Evolutionary conservation across 1,140 invertebrate genomes (phyloP).

Genomic region (Orchestia grillus): DNA sequence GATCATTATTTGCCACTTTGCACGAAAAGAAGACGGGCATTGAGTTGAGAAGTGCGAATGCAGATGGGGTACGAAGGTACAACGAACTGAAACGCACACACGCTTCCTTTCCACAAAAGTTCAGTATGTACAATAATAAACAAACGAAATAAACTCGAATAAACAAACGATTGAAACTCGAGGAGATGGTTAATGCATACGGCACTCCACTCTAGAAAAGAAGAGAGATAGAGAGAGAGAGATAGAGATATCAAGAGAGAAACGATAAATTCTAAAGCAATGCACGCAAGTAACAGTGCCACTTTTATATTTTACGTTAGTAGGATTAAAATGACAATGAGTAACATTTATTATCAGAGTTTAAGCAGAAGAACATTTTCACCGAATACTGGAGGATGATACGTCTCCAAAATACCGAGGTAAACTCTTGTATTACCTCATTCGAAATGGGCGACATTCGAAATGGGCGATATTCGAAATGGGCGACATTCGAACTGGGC

Average conservation of each 20-base stretch:
- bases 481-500: background rate
- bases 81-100: too few species aligned
- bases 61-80: background rate
- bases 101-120: background rate
- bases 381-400: background rate
- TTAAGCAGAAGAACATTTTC: background rate
- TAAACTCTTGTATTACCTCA: background rate
- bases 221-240: too few species aligned
- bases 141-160: background rate
- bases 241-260: too few species aligned
- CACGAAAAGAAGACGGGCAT: background rate
- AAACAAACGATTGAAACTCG: background rate
- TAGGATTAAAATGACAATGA: background rate
- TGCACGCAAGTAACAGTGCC: background rate
- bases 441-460: background rate
- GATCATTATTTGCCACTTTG: background rate
- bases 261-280: background rate
- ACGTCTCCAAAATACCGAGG: background rate
- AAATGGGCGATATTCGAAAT: background rate
- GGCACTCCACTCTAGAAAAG: background rate
- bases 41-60: background rate
- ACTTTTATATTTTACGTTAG: background rate
- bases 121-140: background rate
- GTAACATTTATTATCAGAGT: background rate
- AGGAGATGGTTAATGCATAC: background rate